Conservation (phyloP, 2,113 vertebrate species). For the Polypterus bichir region DNA sequence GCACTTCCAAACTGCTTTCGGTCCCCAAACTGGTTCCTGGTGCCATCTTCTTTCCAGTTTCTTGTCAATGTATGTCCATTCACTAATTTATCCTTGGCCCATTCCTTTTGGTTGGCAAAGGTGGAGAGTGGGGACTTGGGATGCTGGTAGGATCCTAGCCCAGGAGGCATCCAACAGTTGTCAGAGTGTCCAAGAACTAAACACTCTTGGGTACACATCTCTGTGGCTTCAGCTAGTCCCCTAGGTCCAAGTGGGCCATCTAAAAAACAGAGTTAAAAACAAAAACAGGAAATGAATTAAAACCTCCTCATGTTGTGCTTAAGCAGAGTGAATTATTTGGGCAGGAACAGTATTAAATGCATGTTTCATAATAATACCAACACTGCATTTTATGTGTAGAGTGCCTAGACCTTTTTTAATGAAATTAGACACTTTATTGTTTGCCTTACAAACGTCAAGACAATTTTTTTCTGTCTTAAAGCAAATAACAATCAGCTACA, state of each 20-base stretch:
- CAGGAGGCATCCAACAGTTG: conserved; percentile 98
- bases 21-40: conserved; percentile 84
- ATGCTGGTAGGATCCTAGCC: conserved; percentile 75
- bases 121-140: conserved; percentile 86
- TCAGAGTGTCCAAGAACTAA: conserved; percentile 93
- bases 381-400: no score
- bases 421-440: no score
- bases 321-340: background rate
- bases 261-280: conserved; percentile 27
- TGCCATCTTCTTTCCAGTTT: conserved; percentile 87
- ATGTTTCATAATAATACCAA: no score
- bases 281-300: conserved; percentile 1
- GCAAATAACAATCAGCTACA: no score
- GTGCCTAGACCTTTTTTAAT: no score
- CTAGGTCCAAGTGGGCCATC: conserved; percentile 86
- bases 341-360: no score
- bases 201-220: conserved; percentile 98
- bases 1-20: conserved; percentile 80
- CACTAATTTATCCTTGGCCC: conserved; percentile 92
- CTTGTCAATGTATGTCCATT: conserved; percentile 91
- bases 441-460: no score
- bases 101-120: conserved; percentile 85
- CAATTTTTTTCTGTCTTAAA: no score
- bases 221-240: conserved; percentile 90
- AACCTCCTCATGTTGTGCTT: background rate